A percentile compares a stretch with the other conserved stretches of the same genome.
phyloP scores from a whole-genome alignment of 1,140 invertebrate species.

The Rhizoglyphus robini region DNA sequence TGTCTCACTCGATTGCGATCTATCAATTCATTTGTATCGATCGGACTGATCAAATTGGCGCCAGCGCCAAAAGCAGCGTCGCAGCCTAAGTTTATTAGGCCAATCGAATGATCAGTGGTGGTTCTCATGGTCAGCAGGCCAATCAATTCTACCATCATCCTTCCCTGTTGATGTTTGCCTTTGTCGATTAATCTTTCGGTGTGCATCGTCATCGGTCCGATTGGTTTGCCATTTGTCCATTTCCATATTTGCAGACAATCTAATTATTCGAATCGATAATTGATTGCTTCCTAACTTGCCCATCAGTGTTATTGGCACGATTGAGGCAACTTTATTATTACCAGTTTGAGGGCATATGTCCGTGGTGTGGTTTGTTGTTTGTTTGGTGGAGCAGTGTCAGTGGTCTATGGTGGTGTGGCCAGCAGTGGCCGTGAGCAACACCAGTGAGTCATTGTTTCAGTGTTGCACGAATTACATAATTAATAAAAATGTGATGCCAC shows the following conservation, averaged over 20 bases:
- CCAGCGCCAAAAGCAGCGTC: too few relatives aligned
- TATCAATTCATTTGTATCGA: not conserved
- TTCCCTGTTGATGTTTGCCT: too few relatives aligned
- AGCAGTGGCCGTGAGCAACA: not conserved
- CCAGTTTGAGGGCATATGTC: too few relatives aligned
- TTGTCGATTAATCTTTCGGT: too few relatives aligned
- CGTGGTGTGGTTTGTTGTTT: too few relatives aligned
- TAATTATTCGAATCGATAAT: conserved; percentile 12
- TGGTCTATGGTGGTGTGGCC: not conserved
- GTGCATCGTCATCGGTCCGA: too few relatives aligned
- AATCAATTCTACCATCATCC: too few relatives aligned
- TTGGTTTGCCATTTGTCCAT: not conserved
- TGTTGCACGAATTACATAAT: conserved; percentile 6
- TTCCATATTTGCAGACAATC: not conserved
- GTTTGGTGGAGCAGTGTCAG: too few relatives aligned
- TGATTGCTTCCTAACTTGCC: conserved; percentile 5
- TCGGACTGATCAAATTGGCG: too few relatives aligned
- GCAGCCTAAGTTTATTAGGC: too few relatives aligned
- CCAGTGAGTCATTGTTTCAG: not conserved
- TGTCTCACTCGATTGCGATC: not conserved
- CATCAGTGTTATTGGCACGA: not conserved
- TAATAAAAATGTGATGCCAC: not conserved
- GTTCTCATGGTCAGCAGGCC: too few relatives aligned
- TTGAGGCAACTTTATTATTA: conserved; percentile 7
- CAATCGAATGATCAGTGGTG: too few relatives aligned